Conservation (phyloP, 1,140 invertebrate genomes). For the Drosophila kikkawai region DNA sequence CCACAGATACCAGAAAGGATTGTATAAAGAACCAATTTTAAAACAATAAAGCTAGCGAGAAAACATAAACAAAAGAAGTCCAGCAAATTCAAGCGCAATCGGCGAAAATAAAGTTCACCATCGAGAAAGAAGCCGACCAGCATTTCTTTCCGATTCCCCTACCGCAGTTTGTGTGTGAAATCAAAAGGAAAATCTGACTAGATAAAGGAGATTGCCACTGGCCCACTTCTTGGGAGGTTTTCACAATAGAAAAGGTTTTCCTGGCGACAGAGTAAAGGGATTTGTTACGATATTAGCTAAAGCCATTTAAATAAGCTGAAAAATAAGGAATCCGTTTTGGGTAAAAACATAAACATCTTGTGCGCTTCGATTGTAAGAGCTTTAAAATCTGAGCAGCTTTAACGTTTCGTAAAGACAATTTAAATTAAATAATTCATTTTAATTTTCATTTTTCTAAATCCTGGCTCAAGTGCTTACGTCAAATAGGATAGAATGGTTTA, state of each 20-base stretch:
- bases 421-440: not conserved
- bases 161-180: slow-evolving; percentile 5
- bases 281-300: slow-evolving; percentile 65
- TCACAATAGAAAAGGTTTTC: slow-evolving; percentile 7
- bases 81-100: slow-evolving; percentile 67
- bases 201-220: slow-evolving; percentile 51
- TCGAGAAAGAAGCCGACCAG: slow-evolving; percentile 13
- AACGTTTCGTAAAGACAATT: not conserved
- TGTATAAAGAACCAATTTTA: slow-evolving; percentile 30
- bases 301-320: slow-evolving; percentile 67
- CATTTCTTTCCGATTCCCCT: not conserved
- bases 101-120: slow-evolving; percentile 64
- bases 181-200: slow-evolving; percentile 53
- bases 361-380: not conserved
- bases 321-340: slow-evolving; percentile 38
- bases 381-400: not conserved
- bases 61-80: slow-evolving; percentile 44
- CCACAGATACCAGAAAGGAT: not conserved
- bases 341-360: slow-evolving; percentile 7
- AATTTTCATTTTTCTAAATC: not conserved
- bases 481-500: not conserved
- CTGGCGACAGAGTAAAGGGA: slow-evolving; percentile 35
- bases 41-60: slow-evolving; percentile 55
- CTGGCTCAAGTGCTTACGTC: not conserved
- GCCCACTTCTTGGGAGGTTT: not conserved